Conservation (phyloP, 1,140 invertebrate genomes). For the Procambarus clarkii region DNA sequence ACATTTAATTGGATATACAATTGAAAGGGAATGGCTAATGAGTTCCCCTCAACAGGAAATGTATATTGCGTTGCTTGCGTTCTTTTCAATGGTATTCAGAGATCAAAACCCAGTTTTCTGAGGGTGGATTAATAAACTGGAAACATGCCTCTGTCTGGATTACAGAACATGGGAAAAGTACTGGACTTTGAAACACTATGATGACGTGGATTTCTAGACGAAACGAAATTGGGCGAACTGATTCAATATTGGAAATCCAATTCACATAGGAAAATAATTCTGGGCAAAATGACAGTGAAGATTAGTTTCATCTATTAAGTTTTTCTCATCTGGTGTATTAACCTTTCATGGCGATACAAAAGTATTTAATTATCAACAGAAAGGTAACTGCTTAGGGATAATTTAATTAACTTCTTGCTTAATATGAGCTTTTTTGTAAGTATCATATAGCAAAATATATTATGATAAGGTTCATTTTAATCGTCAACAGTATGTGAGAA, state of each 20-base stretch:
- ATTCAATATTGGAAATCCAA: conserved; percentile 9
- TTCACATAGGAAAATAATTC: conserved; percentile 15
- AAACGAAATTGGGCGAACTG: background rate
- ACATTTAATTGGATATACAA: too few species aligned
- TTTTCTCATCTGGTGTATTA: conserved; percentile 23
- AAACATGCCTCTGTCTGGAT: background rate
- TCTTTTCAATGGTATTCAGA: too few species aligned
- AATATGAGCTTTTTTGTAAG: background rate
- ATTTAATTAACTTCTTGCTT: background rate
- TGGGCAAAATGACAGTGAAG: background rate
- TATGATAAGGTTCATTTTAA: conserved; percentile 20
- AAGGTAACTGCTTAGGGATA: conserved; percentile 6
- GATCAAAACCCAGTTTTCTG: too few species aligned
- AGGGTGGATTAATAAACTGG: background rate
- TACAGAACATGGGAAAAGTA: background rate
- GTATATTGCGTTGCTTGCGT: too few species aligned
- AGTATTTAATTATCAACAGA: conserved; percentile 6
- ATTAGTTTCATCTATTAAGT: conserved; percentile 34
- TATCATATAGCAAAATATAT: conserved; percentile 18
- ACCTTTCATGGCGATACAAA: conserved; percentile 16
- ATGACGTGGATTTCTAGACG: background rate
- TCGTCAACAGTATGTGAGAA: conserved; percentile 15
- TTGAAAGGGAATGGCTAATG: too few species aligned
- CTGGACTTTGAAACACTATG: background rate
- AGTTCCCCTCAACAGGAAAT: too few species aligned